A percentile compares a stretch with the other conserved stretches of the same genome.
Conservation (phyloP, 2,113 vertebrate genomes). For the Butorides virescens region DNA sequence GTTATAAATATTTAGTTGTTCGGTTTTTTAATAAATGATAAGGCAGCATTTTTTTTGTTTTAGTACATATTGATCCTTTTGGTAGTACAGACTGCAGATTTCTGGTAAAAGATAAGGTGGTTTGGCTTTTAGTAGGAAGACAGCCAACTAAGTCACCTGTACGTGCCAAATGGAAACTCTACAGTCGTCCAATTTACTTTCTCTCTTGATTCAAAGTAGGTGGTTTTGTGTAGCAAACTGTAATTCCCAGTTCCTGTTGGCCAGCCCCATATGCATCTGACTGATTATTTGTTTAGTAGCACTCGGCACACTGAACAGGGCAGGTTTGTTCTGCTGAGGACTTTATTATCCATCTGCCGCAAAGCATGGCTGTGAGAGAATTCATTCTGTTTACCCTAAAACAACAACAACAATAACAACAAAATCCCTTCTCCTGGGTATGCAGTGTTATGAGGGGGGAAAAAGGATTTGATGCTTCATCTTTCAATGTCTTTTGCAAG, state of each 20-base stretch:
- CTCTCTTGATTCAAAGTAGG: not conserved
- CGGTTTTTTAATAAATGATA: conserved; percentile 1
- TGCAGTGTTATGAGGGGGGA: not conserved
- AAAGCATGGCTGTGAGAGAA: conserved; percentile 44
- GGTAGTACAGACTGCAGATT: not conserved
- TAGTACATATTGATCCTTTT: not conserved
- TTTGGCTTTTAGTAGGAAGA: not conserved
- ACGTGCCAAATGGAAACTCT: not conserved
- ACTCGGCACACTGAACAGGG: conserved; percentile 52
- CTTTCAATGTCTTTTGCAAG: not conserved
- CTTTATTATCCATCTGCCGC: conserved; percentile 71
- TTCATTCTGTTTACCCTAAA: conserved; percentile 71
- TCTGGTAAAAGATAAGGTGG: not conserved
- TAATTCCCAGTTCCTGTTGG: conserved; percentile 2
- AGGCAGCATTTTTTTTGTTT: not conserved
- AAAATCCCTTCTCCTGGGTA: conserved; percentile 34
- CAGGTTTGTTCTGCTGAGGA: conserved; percentile 66
- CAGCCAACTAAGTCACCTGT: conserved; percentile 11
- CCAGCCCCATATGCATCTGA: not conserved
- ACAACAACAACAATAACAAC: conserved; percentile 15
- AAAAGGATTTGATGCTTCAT: not conserved
- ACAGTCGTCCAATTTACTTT: not conserved
- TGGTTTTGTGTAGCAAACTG: not conserved
- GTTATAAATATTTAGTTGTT: not conserved
- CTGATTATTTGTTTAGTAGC: conserved; percentile 57